phyloP scores from a whole-genome alignment of 2,888 invertebrate species.

The Hypomecis punctinalis region DNA sequence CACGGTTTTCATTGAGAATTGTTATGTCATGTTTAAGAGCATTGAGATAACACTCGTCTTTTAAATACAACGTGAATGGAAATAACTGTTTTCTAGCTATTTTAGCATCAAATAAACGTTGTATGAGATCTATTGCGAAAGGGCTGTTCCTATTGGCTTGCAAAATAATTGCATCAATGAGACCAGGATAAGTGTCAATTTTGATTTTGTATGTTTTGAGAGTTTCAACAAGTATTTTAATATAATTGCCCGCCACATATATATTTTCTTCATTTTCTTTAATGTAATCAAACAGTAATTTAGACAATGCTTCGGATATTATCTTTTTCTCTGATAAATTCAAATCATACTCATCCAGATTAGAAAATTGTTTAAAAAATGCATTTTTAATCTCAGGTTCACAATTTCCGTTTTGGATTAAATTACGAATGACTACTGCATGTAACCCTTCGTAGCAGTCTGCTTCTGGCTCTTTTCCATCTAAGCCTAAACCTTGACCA shows the following conservation, averaged over 20 bases:
- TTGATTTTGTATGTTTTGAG: slow-evolving; percentile 52
- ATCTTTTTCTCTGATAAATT: slow-evolving; percentile 49
- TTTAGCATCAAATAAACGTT: slow-evolving; percentile 51
- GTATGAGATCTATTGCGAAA: slow-evolving; percentile 46
- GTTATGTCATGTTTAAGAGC: slow-evolving; percentile 60
- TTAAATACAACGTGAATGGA: slow-evolving; percentile 53
- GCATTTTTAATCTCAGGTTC: slow-evolving; percentile 45
- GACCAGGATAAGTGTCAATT: slow-evolving; percentile 45
- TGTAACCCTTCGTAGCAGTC: slow-evolving; percentile 67
- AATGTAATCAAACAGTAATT: slow-evolving; percentile 47
- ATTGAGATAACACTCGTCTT: slow-evolving; percentile 61
- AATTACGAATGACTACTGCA: slow-evolving; percentile 59
- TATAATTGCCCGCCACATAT: slow-evolving; percentile 28
- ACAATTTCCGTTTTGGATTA: slow-evolving; percentile 48
- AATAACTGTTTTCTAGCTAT: slow-evolving; percentile 60
- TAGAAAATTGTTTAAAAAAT: slow-evolving; percentile 57
- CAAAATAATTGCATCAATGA: slow-evolving; percentile 46
- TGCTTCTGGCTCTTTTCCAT: slow-evolving; percentile 56
- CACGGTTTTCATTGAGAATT: slow-evolving; percentile 41
- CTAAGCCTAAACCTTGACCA: slow-evolving; percentile 63
- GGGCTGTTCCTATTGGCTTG: slow-evolving; percentile 47
- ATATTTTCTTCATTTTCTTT: slow-evolving; percentile 38
- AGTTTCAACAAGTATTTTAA: slow-evolving; percentile 52
- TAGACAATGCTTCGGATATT: slow-evolving; percentile 46
- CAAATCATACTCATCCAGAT: slow-evolving; percentile 58